phyloP scores from a whole-genome alignment of 2,888 invertebrate genomes.

The Mesochorus sp. region DNA sequence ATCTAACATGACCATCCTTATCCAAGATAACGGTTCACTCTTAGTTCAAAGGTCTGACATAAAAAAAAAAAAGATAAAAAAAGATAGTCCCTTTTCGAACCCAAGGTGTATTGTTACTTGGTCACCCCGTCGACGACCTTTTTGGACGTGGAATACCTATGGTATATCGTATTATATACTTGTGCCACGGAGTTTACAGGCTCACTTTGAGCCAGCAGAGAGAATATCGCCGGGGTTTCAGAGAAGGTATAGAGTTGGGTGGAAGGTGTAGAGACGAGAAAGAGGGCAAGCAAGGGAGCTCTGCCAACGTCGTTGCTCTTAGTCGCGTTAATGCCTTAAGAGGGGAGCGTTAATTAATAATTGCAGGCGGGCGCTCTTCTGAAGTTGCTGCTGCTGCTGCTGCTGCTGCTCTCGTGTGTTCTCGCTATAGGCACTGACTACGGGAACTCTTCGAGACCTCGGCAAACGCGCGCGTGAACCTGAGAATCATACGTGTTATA shows the following conservation, averaged over 20 bases:
- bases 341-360: conserved; percentile 82
- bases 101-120: conserved; percentile 80
- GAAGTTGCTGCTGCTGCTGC: conserved; percentile 43
- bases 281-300: conserved; percentile 62
- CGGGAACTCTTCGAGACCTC: conserved; percentile 58
- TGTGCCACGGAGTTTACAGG: conserved; percentile 22
- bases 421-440: conserved; percentile 34
- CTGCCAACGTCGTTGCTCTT: conserved; percentile 60
- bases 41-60: conserved; percentile 10
- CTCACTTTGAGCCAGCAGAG: conserved; percentile 52
- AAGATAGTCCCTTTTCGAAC: conserved; percentile 20
- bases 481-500: conserved; percentile 66
- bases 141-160: no score
- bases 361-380: conserved; percentile 77
- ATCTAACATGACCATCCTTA: not conserved
- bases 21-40: not conserved
- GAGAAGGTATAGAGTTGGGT: conserved; percentile 46
- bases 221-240: conserved; percentile 10
- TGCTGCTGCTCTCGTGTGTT: conserved; percentile 45
- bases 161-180: conserved; percentile 16
- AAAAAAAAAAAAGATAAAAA: not conserved
- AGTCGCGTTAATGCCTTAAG: conserved; percentile 81
- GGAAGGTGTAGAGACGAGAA: conserved; percentile 55
- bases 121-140: conserved; percentile 56
- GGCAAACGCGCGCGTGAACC: conserved; percentile 60